A percentile compares a stretch with the other conserved stretches of the same genome.
Conservation (phyloP, 2,797 vertebrate species). For the Gallinago solitaria region DNA sequence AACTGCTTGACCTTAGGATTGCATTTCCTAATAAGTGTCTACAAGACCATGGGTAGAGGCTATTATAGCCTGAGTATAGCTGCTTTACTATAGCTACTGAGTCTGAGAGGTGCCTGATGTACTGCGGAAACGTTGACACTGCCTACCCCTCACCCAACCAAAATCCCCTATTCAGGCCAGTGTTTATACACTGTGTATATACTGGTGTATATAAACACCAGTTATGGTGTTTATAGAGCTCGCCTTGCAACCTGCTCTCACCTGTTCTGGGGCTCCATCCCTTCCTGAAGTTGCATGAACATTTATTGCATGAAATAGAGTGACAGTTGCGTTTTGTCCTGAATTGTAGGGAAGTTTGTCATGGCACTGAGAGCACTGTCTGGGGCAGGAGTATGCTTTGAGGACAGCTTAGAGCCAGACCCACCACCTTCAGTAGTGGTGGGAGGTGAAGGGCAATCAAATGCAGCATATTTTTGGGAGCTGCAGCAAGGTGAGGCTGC, state of each 20-base stretch:
- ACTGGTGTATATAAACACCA: too few species aligned
- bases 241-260: background rate
- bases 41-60: background rate
- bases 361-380: background rate
- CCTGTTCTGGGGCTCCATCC: background rate
- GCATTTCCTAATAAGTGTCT: background rate
- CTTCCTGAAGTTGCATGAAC: background rate
- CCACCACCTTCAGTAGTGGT: background rate
- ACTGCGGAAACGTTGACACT: background rate
- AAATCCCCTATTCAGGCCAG: background rate
- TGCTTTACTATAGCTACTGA: background rate
- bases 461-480: background rate
- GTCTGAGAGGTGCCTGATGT: background rate
- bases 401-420: background rate
- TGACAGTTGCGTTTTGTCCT: background rate
- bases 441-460: background rate
- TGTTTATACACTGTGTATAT: too few species aligned
- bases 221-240: background rate
- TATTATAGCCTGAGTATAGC: background rate
- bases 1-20: background rate
- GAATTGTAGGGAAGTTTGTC: background rate
- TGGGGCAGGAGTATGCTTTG: background rate
- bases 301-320: background rate
- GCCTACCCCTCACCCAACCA: rapidly evolving
- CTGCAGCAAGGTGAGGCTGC: background rate